Evolutionary conservation across 2,888 invertebrate genomes (phyloP), one percentile per base, ranked within the genome.

Genomic region (Microctonus aethiopoides): DNA sequence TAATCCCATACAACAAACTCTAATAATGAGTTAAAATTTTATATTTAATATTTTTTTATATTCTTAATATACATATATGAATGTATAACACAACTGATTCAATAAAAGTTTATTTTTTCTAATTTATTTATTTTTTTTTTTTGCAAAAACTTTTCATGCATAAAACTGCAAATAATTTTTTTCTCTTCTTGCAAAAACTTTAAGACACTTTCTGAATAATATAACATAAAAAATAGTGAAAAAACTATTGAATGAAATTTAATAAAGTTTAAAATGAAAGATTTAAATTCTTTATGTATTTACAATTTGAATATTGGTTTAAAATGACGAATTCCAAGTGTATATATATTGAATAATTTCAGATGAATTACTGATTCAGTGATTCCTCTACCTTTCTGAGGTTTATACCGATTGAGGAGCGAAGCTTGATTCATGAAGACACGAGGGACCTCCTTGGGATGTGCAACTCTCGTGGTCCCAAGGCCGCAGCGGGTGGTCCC

Each of bases 351-450:
- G 75, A 70, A 75, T 75, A 73, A 75, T 72, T 46, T 75, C 68
- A 72, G 72, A 75, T 72, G 75, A 75, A 62, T 46, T 46, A 32
- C 32, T 22, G 51, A 32, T 51, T 32, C 51, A 62, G 54, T 54
- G 72, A 71, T 70, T 74, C 72, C 70, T 71, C 70, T 74, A 32
- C 29, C 57, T 57, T 74, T 75, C 81, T 82, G 83, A 83, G 79
- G 81, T 83, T 85, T 84, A 86, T 84, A 81, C 84, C 84, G 85
- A 85, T 84, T 83, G 81, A 81, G 80, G 82, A 80, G 77, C 76
- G 80, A 78, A 70, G 71, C 82, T 86, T 86, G 86, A 86, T 86
- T 86, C 86, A 86, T 86, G 86, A 85, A 86, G 86, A 86, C 82
- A 83, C 81, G 81, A 81, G 79, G 81, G 85, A 86, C 86, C 86